Base-by-base conservation (phyloP, 2,888 invertebrate genomes). In the Oscheius myriophilus region DNA sequence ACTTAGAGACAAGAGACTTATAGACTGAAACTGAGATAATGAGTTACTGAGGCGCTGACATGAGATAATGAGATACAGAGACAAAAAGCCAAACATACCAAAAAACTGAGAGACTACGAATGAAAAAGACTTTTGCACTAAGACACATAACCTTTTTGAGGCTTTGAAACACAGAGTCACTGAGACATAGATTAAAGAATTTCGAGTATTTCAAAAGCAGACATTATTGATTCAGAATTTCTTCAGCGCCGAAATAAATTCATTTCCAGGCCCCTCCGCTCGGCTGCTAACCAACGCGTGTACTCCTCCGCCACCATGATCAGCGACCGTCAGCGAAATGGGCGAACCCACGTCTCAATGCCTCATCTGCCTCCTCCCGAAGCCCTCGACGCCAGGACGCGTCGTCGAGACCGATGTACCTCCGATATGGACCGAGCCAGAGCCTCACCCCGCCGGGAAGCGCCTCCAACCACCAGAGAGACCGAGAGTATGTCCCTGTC, bases 401-500 rank as follows among this genome's bases (percentile, higher is more conserved):
- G 76, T 58, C 72, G 70, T 12, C 67, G 70, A 49, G 75, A 75
- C 58, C 66, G 67, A 11, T 65, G 68, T 45, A 52, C 69, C 45
- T 64, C 70, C 33, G 69, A 70, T 57, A 75, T 69, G 66, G 68
- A 62, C 42, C 25, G 41, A 23, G 18, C 26, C 14, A 52, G 63
- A 39, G 52, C 51, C 33, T 42, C 41, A 14, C 63, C 63, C 21
- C 52, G 26, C 6, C 21, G 65, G 18, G 65, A 54, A 16, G 46
- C 46, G 54, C n/a, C 14, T n/a, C 45, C 43, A 33, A 25, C 52
- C 16, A 9, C 39, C 18, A 25, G 45, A 18, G 51, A 55, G 25
- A 12, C 58, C 18, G 64, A 73, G 67, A 71, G 67, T 42, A 83
- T 85, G 76, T 81, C 80, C 41, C 61, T 83, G 39, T 85, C 85